A percentile compares a stretch with the other conserved stretches of the same genome.
These are phyloP conservation scores for Leptinotarsa defecta DNA, from an alignment of 1,140 invertebrate species.

Conservation along the genomic window DNA sequence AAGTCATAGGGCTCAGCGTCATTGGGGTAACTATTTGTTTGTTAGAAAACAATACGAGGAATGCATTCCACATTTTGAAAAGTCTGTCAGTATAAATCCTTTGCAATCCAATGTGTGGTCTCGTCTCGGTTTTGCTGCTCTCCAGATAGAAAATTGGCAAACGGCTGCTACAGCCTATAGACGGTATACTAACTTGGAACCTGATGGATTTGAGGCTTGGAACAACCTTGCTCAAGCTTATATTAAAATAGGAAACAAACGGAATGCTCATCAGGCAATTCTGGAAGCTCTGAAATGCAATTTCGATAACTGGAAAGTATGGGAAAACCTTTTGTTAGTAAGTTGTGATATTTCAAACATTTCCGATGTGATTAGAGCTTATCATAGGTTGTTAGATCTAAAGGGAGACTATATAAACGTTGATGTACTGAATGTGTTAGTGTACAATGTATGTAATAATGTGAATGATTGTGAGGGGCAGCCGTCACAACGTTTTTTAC, in stretches of 20 bases:
- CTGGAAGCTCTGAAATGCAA: constrained; percentile 92
- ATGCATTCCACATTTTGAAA: constrained; percentile 78
- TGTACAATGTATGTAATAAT: constrained; percentile 71
- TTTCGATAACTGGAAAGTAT: constrained; percentile 94
- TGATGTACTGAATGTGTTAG: constrained; percentile 76
- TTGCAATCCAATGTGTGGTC: constrained; percentile 85
- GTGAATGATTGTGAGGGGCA: constrained; percentile 60
- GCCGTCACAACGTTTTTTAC: constrained; percentile 60
- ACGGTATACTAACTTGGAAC: constrained; percentile 83
- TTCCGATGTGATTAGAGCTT: constrained; percentile 79
- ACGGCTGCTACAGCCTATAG: constrained; percentile 83
- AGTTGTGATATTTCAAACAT: constrained; percentile 77
- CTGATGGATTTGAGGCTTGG: constrained; percentile 94
- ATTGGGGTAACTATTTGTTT: constrained; percentile 82
- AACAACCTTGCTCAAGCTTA: constrained; percentile 96
- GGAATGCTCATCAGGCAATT: constrained; percentile 78
- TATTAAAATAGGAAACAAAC: constrained; percentile 84
- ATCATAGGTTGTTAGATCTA: constrained; percentile 82
- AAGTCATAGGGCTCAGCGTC: constrained; percentile 80
- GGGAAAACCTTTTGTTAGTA: constrained; percentile 92
- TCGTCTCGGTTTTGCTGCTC: constrained; percentile 82
- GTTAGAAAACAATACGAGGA: constrained; percentile 74
- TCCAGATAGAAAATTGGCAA: constrained; percentile 81
- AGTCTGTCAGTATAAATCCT: constrained; percentile 82
- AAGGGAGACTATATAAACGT: constrained; percentile 81